These are phyloP conservation scores for Andrena trimmerana DNA, from an alignment of 2,888 invertebrate genomes.

Conservation along the genomic window DNA sequence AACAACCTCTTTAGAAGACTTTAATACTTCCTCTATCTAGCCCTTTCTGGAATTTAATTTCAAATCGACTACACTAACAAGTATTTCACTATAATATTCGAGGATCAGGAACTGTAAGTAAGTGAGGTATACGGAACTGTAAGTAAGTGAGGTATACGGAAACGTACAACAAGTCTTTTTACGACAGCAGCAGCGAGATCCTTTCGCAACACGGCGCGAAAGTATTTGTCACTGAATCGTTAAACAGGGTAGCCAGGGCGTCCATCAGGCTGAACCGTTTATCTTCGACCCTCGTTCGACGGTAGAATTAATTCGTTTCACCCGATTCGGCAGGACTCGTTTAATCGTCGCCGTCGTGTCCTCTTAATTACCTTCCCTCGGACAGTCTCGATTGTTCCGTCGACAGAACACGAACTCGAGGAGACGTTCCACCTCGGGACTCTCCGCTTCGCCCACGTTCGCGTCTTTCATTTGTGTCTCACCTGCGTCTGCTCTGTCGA, in stretches of 20 bases:
- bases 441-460: constrained; percentile 50
- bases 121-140: background rate
- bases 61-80: too few relatives aligned
- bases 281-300: constrained; percentile 67
- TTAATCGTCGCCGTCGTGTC: constrained; percentile 74
- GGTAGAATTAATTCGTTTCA: constrained; percentile 73
- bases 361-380: constrained; percentile 71
- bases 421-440: constrained; percentile 47
- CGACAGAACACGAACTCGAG: constrained; percentile 59
- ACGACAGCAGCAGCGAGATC: background rate
- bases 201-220: constrained; percentile 23
- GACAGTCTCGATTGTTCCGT: constrained; percentile 68
- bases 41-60: too few relatives aligned
- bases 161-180: constrained; percentile 1
- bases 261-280: constrained; percentile 63
- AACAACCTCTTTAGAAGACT: too few relatives aligned
- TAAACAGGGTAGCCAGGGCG: constrained; percentile 43
- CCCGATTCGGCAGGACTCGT: constrained; percentile 66
- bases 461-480: constrained; percentile 65
- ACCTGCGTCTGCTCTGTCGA: constrained; percentile 62
- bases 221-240: constrained; percentile 55
- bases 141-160: background rate
- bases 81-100: too few relatives aligned
- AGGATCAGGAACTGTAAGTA: background rate
- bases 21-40: too few relatives aligned